Percentiles rank a stretch among this genome's conserved stretches.
These are phyloP conservation scores for Sinonovacula constricta DNA, from an alignment of 1,140 invertebrate species.

Conservation along the genomic window DNA sequence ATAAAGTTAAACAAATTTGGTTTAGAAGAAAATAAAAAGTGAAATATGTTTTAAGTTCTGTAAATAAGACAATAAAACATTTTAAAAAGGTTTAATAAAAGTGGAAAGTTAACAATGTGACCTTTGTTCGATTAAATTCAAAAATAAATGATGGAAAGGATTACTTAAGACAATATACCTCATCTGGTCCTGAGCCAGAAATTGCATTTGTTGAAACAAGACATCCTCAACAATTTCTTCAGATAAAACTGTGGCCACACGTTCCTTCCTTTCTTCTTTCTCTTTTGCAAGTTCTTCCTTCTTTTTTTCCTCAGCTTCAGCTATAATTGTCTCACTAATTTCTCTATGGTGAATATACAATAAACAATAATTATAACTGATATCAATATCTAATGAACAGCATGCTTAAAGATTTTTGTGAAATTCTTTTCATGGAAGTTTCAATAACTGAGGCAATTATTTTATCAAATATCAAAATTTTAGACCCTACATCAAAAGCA, in stretches of 20 bases:
- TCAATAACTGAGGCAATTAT: too few species aligned
- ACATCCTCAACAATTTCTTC: constrained; percentile 57
- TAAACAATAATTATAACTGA: too few species aligned
- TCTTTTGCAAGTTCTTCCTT: constrained; percentile 41
- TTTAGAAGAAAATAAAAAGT: neutral
- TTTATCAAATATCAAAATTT: too few species aligned
- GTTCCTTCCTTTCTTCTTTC: constrained; percentile 52
- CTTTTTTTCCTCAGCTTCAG: constrained; percentile 19
- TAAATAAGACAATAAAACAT: neutral
- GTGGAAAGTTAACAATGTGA: neutral
- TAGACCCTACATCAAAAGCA: too few species aligned
- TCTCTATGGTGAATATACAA: too few species aligned
- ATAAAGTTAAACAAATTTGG: neutral
- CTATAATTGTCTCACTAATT: constrained; percentile 45
- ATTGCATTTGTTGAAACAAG: constrained; percentile 52
- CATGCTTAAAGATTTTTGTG: too few species aligned
- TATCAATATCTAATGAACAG: too few species aligned
- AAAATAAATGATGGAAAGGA: neutral
- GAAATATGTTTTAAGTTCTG: neutral
- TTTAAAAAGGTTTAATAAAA: neutral
- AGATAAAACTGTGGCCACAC: constrained; percentile 44
- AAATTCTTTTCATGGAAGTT: too few species aligned
- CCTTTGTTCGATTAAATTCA: neutral
- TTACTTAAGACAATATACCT: constrained; percentile 59
- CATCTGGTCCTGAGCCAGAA: constrained; percentile 55